Evolutionary conservation across 2,113 vertebrate species (phyloP).

Genomic region (Stegostoma tigrinum): DNA sequence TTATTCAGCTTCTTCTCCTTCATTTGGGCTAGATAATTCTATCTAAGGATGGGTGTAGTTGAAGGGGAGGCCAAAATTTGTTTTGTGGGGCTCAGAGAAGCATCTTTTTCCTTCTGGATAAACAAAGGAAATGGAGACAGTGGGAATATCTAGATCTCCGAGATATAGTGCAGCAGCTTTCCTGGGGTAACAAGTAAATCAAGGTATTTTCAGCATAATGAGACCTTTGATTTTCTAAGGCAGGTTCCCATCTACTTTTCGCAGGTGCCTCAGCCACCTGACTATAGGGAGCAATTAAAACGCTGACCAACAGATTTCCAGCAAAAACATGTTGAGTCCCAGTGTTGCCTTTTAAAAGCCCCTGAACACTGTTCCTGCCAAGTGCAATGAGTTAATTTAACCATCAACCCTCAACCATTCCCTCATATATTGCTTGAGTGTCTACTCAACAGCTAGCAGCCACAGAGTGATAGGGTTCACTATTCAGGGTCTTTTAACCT

Average conservation of each 20-base stretch:
- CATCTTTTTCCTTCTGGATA: background rate
- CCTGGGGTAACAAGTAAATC: background rate
- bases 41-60: background rate
- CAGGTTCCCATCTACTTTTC: background rate
- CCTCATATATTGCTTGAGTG: background rate
- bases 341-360: background rate
- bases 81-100: background rate
- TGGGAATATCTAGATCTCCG: background rate
- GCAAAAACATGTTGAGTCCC: background rate
- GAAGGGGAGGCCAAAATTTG: background rate
- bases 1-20: background rate
- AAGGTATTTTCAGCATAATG: no score
- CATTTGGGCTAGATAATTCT: background rate
- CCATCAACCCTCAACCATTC: background rate
- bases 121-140: background rate
- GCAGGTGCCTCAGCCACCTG: background rate
- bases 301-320: background rate
- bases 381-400: background rate
- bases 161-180: background rate
- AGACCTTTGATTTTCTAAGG: background rate
- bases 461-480: background rate
- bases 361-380: background rate
- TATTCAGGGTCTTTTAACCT: background rate
- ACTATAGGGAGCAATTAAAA: background rate
- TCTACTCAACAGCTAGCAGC: background rate